phyloP scores from a whole-genome alignment of 2,797 vertebrate genomes.

The Sebastes cheni region DNA sequence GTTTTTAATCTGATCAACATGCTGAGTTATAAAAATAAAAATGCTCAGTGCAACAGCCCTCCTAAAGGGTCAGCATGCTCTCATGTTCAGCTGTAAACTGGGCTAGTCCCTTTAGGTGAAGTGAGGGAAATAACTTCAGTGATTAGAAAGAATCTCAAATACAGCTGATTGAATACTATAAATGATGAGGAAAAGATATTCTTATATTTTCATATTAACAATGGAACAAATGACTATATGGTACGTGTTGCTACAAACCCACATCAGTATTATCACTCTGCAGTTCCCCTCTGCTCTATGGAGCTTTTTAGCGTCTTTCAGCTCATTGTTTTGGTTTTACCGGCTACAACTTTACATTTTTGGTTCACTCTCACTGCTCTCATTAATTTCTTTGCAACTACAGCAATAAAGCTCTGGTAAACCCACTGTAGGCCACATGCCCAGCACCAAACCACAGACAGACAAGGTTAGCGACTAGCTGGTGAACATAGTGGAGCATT shows the following conservation, averaged over 20 bases:
- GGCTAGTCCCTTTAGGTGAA: neutral
- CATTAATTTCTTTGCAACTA: neutral
- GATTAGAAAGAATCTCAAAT: neutral
- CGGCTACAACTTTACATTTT: neutral
- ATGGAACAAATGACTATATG: too few species aligned
- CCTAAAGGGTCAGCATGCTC: neutral
- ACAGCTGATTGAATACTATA: neutral
- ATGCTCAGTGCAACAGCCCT: neutral
- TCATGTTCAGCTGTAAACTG: neutral
- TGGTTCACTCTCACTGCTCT: neutral
- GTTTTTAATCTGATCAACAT: constrained; percentile 50
- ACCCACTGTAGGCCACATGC: neutral
- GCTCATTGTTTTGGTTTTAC: neutral
- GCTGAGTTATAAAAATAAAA: constrained; percentile 28
- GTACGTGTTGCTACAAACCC: too few species aligned
- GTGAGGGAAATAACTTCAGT: neutral
- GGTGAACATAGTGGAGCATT: neutral
- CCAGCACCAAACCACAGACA: neutral
- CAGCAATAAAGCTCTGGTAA: neutral
- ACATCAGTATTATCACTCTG: neutral
- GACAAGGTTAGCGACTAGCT: neutral
- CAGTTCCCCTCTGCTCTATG: neutral
- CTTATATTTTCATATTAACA: too few species aligned
- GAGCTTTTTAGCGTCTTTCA: neutral
- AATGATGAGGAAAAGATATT: neutral